Percentiles rank a stretch among this genome's conserved stretches.
phyloP scores from a whole-genome alignment of 2,797 vertebrate genomes.

The Bradypodion ventrale region DNA sequence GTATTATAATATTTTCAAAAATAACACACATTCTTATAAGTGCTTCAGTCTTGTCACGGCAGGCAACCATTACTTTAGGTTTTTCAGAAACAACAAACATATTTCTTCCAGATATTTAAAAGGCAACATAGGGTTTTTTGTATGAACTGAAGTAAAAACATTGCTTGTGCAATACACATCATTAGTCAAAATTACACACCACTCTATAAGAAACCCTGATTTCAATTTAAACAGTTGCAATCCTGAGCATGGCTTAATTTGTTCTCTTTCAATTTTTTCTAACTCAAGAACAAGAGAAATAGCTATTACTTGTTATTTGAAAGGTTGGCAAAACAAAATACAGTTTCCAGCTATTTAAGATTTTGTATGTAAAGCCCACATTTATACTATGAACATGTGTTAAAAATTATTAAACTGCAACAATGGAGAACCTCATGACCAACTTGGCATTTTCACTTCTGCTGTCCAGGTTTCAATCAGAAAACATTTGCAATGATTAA shows the following conservation, averaged over 20 bases:
- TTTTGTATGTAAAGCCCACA: conserved; percentile 57
- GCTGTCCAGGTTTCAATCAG: conserved; percentile 43
- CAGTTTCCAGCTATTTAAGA: conserved; percentile 62
- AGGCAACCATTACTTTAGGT: neutral
- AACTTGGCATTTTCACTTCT: conserved; percentile 6
- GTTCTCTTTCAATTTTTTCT: conserved; percentile 43
- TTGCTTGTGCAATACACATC: neutral
- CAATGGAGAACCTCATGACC: conserved; percentile 41
- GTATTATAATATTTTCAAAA: conserved; percentile 32
- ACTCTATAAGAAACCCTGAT: neutral
- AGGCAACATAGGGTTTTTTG: neutral
- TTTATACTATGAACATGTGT: conserved; percentile 64
- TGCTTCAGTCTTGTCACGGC: neutral
- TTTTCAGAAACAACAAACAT: neutral
- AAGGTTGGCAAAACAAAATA: conserved; percentile 52
- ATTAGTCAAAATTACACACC: neutral
- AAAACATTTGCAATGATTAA: conserved; percentile 49
- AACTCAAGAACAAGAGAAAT: conserved; percentile 54
- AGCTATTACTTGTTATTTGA: conserved; percentile 62
- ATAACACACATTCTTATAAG: neutral
- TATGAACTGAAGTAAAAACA: neutral
- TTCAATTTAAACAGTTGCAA: conserved; percentile 22
- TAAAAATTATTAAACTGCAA: conserved; percentile 61
- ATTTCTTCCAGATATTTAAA: neutral
- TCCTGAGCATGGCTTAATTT: conserved; percentile 20